These are phyloP conservation scores for Mixornis gularis DNA, from an alignment of 2,113 vertebrate genomes.

Conservation along the genomic window DNA sequence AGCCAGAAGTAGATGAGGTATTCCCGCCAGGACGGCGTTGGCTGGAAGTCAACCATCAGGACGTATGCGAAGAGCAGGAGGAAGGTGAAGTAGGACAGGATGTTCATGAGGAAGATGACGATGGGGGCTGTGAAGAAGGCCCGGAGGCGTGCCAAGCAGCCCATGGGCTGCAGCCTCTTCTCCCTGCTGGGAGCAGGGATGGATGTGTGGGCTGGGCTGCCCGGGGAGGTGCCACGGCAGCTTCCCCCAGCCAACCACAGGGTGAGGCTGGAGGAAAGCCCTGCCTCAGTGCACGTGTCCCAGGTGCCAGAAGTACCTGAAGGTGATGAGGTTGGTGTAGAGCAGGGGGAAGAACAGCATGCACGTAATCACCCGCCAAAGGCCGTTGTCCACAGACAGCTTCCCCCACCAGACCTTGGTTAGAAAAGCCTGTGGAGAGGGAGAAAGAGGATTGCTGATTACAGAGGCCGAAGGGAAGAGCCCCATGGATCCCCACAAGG, in stretches of 20 bases:
- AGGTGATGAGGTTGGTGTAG: conserved; percentile 82
- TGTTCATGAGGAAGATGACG: conserved; percentile 90
- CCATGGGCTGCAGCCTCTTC: conserved; percentile 39
- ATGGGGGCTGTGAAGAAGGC: conserved; percentile 81
- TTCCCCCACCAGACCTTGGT: conserved; percentile 96
- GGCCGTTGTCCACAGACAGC: conserved; percentile 81
- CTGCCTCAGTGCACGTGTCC: accelerated
- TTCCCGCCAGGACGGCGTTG: conserved; percentile 77
- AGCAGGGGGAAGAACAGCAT: conserved; percentile 85
- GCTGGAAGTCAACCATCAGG: conserved; percentile 91
- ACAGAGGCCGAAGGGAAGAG: background rate
- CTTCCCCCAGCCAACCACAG: background rate
- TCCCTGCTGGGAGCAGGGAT: background rate
- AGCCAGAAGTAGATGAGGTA: conserved; percentile 89
- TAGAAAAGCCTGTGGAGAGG: conserved; percentile 79
- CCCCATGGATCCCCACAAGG: accelerated
- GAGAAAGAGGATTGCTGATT: background rate
- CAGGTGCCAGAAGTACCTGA: conserved; percentile 72
- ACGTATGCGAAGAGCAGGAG: conserved; percentile 89
- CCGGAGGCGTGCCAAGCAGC: conserved; percentile 57
- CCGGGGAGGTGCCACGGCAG: accelerated
- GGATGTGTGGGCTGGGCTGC: background rate
- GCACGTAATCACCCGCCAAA: conserved; percentile 81
- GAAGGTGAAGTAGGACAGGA: conserved; percentile 89
- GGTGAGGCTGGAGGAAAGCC: background rate